Percentiles rank a stretch among this genome's conserved stretches.
Conservation (phyloP, 2,113 vertebrate genomes). For the Oryzias melastigma region DNA sequence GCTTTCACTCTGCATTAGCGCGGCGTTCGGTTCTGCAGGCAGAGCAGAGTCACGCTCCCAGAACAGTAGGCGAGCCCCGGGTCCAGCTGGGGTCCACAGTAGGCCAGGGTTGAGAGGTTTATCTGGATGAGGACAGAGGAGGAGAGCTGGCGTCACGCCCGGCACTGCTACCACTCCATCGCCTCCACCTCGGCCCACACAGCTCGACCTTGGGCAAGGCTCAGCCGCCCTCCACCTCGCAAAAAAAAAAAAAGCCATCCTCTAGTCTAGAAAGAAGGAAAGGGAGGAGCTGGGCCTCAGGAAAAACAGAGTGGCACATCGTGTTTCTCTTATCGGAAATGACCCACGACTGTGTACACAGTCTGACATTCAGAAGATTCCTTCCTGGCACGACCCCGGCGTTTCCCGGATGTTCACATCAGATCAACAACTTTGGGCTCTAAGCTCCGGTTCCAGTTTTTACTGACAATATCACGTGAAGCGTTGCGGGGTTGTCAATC, state of each 20-base stretch:
- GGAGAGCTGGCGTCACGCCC: constrained; percentile 43
- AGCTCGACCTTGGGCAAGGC: constrained; percentile 60
- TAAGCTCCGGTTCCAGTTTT: constrained; percentile 6
- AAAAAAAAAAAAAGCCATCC: constrained; percentile 6
- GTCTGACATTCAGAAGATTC: constrained; percentile 1
- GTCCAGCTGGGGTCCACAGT: constrained; percentile 40
- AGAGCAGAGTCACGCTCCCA: constrained; percentile 8
- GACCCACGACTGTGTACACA: constrained; percentile 27
- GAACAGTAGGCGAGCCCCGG: constrained; percentile 23
- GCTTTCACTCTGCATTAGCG: background rate
- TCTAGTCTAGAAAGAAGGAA: constrained; percentile 38
- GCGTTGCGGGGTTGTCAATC: background rate
- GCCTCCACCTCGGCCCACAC: constrained; percentile 51
- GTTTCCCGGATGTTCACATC: constrained; percentile 4
- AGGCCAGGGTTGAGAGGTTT: constrained; percentile 43
- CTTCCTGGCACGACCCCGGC: constrained; percentile 1
- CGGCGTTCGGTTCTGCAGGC: constrained; percentile 3
- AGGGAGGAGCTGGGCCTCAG: constrained; percentile 48
- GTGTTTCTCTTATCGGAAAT: constrained; percentile 61
- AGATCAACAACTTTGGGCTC: constrained; percentile 2
- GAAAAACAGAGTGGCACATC: constrained; percentile 53
- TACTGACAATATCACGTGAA: background rate
- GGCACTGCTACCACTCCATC: constrained; percentile 39
- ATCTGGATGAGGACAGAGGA: constrained; percentile 46
- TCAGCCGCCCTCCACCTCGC: constrained; percentile 15